Base-by-base conservation (phyloP, 2,797 vertebrate genomes). In the Prionace glauca region DNA sequence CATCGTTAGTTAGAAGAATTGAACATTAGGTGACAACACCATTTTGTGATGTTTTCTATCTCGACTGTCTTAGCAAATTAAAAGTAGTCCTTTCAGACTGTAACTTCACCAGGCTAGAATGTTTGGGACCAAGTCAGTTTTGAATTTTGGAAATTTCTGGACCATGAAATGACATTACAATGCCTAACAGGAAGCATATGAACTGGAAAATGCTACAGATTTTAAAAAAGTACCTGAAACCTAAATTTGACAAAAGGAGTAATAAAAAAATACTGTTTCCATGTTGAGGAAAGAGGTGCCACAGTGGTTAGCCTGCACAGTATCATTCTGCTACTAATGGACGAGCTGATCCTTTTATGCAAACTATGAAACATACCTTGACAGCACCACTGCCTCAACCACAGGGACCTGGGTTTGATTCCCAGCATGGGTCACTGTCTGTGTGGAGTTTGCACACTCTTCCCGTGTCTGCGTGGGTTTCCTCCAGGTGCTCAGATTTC, bases 261-360 rank as follows among this genome's bases (percentile, higher is more conserved):
- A 69, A 69, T 69, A 20, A 69, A 20, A 77, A 77, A 77, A 12
- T 77, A 32, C 32, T n/a, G 29, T 77, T 11, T 77, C 29, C 12
- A 12, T 12, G 11, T 32, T 24, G 26, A 32, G 32, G 99, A 98
- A 97, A 99, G 98, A 97, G 99, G 62, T 56, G 50, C 50, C 50
- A 56, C 50, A 56, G 50, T 56, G 50, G 50, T 56, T 56, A 56
- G 45, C 45, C 45, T 2, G 45, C 3, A 50, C 45, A 2, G 45
- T 50, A 50, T 50, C 45, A 50, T 50, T 50, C 3, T 50, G 45
- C 3, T 50, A 50, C 45, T 50, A 50, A 50, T 50, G 45, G 45
- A 50, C 45, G 45, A 50, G 45, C 45, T 50, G 45, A 50, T 50
- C 45, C 45, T 50, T 50, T 50, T 50, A 3, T 50, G 45, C 45